Conservation (phyloP, 2,113 vertebrate genomes). For the Ancistrus triradiatus region DNA sequence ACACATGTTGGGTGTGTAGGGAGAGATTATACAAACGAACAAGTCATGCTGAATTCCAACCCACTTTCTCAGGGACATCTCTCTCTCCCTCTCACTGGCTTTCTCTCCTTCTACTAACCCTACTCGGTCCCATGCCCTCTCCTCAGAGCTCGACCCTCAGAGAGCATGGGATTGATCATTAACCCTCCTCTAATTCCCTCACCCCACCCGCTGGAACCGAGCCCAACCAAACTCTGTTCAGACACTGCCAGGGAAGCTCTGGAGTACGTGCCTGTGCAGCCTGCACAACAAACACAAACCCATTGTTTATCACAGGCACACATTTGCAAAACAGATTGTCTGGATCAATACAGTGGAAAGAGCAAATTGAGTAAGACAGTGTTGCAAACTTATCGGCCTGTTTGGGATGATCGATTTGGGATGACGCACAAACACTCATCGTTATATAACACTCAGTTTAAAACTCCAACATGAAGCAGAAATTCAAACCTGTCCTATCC, state of each 20-base stretch:
- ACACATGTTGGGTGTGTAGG: not conserved
- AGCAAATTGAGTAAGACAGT: not conserved
- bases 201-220: slow-evolving; percentile 54
- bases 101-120: slow-evolving; percentile 52
- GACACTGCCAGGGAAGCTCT: slow-evolving; percentile 59
- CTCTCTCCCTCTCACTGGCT: slow-evolving; percentile 15
- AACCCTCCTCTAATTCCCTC: slow-evolving; percentile 63
- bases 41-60: not conserved
- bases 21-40: not conserved
- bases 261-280: slow-evolving; percentile 59
- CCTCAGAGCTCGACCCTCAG: slow-evolving; percentile 51
- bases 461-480: no score
- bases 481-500: no score
- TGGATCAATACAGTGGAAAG: slow-evolving; percentile 22
- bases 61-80: slow-evolving; percentile 25
- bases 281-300: not conserved
- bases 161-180: slow-evolving; percentile 71
- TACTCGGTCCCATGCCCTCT: slow-evolving; percentile 54
- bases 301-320: slow-evolving; percentile 13
- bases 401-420: not conserved
- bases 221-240: slow-evolving; percentile 54
- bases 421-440: no score
- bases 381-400: no score
- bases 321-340: slow-evolving; percentile 1
- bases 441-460: no score